Base-by-base conservation (phyloP, 2,113 vertebrate genomes). In the Chinchilla lanigera region DNA sequence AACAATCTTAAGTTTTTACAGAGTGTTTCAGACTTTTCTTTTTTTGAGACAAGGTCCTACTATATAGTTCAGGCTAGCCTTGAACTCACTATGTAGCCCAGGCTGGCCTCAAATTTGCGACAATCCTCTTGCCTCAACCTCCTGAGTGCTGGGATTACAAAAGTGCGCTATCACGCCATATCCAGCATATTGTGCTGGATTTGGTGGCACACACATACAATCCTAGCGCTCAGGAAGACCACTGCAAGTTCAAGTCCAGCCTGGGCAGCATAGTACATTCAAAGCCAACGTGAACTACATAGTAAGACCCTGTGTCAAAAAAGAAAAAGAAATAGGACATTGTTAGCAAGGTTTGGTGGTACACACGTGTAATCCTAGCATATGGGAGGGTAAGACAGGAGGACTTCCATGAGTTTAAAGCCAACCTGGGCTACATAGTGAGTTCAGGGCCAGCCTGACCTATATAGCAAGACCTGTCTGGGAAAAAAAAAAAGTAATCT, bases 1-100 rank as follows among this genome's bases (percentile, higher is more conserved):
- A 77, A 60, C 38, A 28, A 41, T 77, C 69, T 41, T n/a, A 54
- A 61, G 20, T 16, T 95, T 97, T 96, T 91, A 81, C 52, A 9
- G 52, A 61, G 17, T 94, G 35, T 69, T 93, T 14, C 41, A 22
- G 5, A 8, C 75, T 75, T 84, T 81, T 78, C 83, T 67, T 17
- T 67, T 35, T 67, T 67, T 35, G 33, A 67, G 13, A 35, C 33
- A 17, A 13, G 33, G 65, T 67, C 65, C 16, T 67, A 14, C 65
- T 35, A 7, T 35, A 13, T 35, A 35, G 13, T 35, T 67, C 33
- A 67, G 65, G 65, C 65, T 35, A 17, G 33, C 65, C 65, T 35
- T 33, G 33, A 35, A 65, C 30, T 33, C 30, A 28, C 24, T 61
- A 8, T 61, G 60, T 61, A 61, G 60, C 26, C 8, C 60, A 33